Evolutionary conservation across 2,888 invertebrate genomes (phyloP), one percentile per base, ranked within the genome.

Genomic region (Eupsilia transversa): DNA sequence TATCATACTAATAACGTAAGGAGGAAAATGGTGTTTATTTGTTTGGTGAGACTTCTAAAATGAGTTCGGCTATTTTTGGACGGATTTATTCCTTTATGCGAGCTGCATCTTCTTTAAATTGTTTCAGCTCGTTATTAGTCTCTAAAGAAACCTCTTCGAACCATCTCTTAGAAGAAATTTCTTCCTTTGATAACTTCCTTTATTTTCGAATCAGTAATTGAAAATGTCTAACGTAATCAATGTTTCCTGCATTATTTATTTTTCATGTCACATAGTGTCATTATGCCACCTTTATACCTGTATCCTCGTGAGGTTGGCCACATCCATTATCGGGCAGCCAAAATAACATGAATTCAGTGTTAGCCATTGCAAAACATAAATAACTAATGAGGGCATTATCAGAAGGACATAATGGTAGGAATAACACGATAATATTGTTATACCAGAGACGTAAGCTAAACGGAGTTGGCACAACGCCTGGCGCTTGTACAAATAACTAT

Each of bases 391-490:
- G 78, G 75, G 79, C 81, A 85, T 88, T 87, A 88, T 88, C 82
- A 85, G 83, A 74, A 79, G 76, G 76, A 72, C 83, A 82, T 88
- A 87, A 89, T 86, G 89, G 89, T 90, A 90, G 88, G 89, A 92
- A 90, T 90, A 93, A 91, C 91, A 90, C 88, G 86, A 89, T 92
- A 91, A 91, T 92, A 91, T 94, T 92, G 92, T 93, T 89, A 86
- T 89, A 92, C 89, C 89, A 90, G 87, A 85, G 88, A 88, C 86
- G 83, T 86, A 86, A 89, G 88, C 90, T 91, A 91, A 87, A 80
- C 83, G 85, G 77, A 84, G 88, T 91, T 93, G 93, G 92, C 90
- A 83, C 83, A 46, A 64, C 82, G 87, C 90, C 89, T 83, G 85
- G 80, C 72, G 81, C 72, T 85, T 84, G 79, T 79, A 78, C 81